phyloP scores from a whole-genome alignment of 2,888 invertebrate genomes.

The Leptinotarsa haldemani region DNA sequence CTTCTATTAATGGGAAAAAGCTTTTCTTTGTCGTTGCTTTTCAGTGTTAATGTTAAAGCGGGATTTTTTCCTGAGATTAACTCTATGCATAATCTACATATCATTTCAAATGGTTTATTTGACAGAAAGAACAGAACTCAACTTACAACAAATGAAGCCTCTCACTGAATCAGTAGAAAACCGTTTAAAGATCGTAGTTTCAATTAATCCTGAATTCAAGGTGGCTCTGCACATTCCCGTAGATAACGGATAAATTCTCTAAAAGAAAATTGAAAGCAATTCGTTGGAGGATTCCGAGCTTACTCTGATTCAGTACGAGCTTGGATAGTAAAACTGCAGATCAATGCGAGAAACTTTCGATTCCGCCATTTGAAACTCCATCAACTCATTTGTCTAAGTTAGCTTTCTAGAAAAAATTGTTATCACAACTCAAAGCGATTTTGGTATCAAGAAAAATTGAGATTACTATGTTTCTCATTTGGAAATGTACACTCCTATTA shows the following conservation, averaged over 20 bases:
- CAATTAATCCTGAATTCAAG: slow-evolving; percentile 49
- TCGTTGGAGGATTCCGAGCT: slow-evolving; percentile 1
- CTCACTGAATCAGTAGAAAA: not conserved
- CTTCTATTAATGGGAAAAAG: no score
- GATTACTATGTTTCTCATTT: no score
- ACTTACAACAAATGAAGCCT: not conserved
- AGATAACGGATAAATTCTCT: not conserved
- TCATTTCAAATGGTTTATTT: not conserved
- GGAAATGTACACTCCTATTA: no score
- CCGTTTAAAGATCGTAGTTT: slow-evolving; percentile 35
- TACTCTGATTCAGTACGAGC: not conserved
- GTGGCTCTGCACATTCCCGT: not conserved
- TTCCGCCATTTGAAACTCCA: not conserved
- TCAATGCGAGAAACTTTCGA: not conserved
- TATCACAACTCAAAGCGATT: no score
- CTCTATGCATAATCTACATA: no score
- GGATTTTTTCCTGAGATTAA: no score
- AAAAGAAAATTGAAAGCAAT: not conserved
- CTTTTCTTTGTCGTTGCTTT: no score
- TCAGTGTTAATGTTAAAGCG: no score
- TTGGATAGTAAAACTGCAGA: not conserved
- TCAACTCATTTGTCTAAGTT: no score
- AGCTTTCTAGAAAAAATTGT: no score
- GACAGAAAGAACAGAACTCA: not conserved
- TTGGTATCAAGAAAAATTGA: no score